Evolutionary conservation across 1,140 invertebrate species (phyloP).

Genomic region (Nomia melanderi): DNA sequence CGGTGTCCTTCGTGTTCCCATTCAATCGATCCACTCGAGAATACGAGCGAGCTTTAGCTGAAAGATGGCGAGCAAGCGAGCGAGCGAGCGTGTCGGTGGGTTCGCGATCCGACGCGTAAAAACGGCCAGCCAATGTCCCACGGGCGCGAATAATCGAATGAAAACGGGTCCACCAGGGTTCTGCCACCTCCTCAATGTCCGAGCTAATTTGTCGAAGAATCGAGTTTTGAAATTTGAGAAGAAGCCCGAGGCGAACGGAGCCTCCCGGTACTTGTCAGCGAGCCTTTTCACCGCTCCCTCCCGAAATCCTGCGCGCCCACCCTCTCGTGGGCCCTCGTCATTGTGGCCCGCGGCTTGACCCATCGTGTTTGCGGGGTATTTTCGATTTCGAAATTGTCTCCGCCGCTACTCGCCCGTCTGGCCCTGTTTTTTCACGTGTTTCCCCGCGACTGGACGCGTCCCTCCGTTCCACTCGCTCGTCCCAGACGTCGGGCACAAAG

Average conservation of each 20-base stretch:
- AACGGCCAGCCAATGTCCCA: conserved; percentile 40
- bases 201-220: conserved; percentile 76
- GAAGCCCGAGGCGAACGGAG: conserved; percentile 23
- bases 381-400: conserved; percentile 66
- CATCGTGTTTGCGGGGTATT: conserved; percentile 66
- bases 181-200: conserved; percentile 57
- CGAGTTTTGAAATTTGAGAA: conserved; percentile 77
- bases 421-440: conserved; percentile 57
- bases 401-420: conserved; percentile 27
- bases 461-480: no score
- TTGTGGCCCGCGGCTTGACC: conserved; percentile 48
- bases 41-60: neutral
- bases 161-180: conserved; percentile 44
- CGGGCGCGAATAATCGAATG: conserved; percentile 55
- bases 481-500: neutral
- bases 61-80: no score
- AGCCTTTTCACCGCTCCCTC: conserved; percentile 69
- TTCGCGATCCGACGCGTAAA: conserved; percentile 41
- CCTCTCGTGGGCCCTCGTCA: conserved; percentile 5
- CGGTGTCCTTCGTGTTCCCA: conserved; percentile 7
- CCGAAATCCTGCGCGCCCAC: conserved; percentile 10
- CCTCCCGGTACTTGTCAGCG: conserved; percentile 62
- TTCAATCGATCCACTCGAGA: conserved; percentile 38
- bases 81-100: neutral
- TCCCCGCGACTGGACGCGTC: neutral